These are phyloP conservation scores for Cassiopea xamachana DNA, from an alignment of 30 jellyfish, hydroid and myxozoan genomes.

Conservation along the genomic window DNA sequence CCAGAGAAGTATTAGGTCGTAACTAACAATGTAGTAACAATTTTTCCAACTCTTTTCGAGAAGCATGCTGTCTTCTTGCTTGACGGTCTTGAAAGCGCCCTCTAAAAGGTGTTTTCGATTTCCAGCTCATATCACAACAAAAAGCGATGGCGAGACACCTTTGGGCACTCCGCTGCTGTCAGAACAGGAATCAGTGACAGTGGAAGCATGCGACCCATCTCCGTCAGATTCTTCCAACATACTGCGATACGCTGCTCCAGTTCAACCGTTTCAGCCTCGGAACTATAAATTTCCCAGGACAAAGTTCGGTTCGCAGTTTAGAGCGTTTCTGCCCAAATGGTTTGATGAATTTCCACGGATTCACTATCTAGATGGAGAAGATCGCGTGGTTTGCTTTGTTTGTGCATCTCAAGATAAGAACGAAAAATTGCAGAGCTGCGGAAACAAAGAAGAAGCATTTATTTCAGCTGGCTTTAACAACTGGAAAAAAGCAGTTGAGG, in stretches of 20 bases:
- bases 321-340: constrained; percentile 30
- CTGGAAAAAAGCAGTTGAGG: constrained; percentile 63
- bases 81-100: too few relatives aligned
- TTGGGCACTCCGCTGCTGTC: not conserved
- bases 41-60: not conserved
- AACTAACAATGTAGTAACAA: too few relatives aligned
- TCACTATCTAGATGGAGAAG: constrained; percentile 30
- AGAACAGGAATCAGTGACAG: constrained; percentile 11
- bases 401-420: constrained; percentile 23
- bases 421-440: constrained; percentile 10
- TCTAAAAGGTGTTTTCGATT: not conserved
- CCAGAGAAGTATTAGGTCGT: too few relatives aligned
- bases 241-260: not conserved
- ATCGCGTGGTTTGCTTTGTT: constrained; percentile 20
- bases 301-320: constrained; percentile 16
- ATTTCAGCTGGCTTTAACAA: constrained; percentile 53
- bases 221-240: not conserved
- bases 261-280: constrained; percentile 20
- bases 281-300: constrained; percentile 35
- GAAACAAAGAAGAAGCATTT: constrained; percentile 22
- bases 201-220: not conserved
- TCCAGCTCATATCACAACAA: not conserved
- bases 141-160: constrained; percentile 10
- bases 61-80: not conserved
- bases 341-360: constrained; percentile 59